Evolutionary conservation across 2,888 invertebrate genomes (phyloP), one percentile per base, ranked within the genome.

Genomic region (Lymantria monacha): DNA sequence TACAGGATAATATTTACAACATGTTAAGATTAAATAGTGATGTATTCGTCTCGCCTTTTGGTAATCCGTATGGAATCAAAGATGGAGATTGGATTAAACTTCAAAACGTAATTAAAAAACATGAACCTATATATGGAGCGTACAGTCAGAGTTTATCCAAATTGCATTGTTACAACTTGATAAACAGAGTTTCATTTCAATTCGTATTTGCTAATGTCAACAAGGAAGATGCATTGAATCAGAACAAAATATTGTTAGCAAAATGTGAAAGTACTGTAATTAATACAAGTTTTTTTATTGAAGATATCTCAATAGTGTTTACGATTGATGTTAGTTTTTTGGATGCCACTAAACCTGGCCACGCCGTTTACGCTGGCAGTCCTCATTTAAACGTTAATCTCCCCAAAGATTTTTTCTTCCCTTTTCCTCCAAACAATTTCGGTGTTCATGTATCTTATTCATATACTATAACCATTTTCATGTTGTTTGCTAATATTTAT

Each of bases 331-430:
- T 76, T 0, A 78, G 61, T 49, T 92, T 90, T 43, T 67, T 88
- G 14, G 88, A 91, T 53, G 69, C 76, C n/a, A 83, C 83, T 5
- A 81, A 72, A 46, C 77, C 79, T 7, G 72, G 73, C 42, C 60
- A 69, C 30, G 67, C 72, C 22, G 78, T 85, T 57, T 83, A 83
- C 63, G 94, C 94, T 9, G 92, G 92, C 50, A 92, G 93, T 52
- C 95, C 95, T 13, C 92, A 93, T 54, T 87, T 95, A 51, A 92
- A 94, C 66, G 91, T 95, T 52, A 91, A 92, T 75, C 85, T 96
- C 49, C 95, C 96, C 1, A 91, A 92, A 61, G 94, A 95, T 76
- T 96, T 96, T 76, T 96, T 96, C 78, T 95, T 95, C 72, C 96
- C 96, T 0, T 94, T 94, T 64, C 79, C 92, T 49, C 79, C 80